Evolutionary conservation across 2,113 vertebrate genomes (phyloP).

Genomic region (Menura novaehollandiae): DNA sequence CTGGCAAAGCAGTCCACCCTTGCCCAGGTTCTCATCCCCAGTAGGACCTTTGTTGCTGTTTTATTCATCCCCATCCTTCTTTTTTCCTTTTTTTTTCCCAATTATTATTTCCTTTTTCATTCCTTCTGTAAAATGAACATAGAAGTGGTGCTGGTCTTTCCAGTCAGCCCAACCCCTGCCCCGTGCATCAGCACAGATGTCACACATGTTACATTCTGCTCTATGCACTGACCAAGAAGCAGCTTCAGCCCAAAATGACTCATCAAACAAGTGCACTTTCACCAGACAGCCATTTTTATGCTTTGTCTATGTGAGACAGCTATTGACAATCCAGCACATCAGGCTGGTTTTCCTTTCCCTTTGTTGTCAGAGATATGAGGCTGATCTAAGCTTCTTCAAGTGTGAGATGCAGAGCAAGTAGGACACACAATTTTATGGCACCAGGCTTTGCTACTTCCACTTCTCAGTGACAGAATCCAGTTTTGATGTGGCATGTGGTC

Average conservation of each 20-base stretch:
- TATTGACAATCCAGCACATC: background rate
- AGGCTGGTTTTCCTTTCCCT: background rate
- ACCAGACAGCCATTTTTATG: background rate
- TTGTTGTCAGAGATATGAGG: background rate
- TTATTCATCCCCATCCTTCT: background rate
- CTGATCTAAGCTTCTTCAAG: background rate
- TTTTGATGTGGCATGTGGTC: background rate
- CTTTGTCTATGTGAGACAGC: background rate
- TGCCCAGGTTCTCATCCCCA: background rate
- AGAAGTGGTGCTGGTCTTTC: background rate
- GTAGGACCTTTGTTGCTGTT: background rate
- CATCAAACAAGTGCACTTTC: background rate
- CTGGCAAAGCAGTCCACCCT: background rate
- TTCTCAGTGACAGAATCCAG: background rate
- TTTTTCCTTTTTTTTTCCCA: background rate
- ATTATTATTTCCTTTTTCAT: background rate
- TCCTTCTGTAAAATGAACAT: background rate
- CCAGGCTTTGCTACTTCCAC: background rate
- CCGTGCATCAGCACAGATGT: fast-evolving
- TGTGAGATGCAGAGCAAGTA: background rate
- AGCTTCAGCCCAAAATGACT: background rate
- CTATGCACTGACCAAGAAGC: background rate
- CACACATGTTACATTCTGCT: fast-evolving
- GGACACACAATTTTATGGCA: background rate
- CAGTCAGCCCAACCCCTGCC: fast-evolving